A percentile compares a stretch with the other conserved stretches of the same genome.
These are phyloP conservation scores for Cebidichthys violaceus DNA, from an alignment of 2,113 vertebrate genomes.

Conservation along the genomic window DNA sequence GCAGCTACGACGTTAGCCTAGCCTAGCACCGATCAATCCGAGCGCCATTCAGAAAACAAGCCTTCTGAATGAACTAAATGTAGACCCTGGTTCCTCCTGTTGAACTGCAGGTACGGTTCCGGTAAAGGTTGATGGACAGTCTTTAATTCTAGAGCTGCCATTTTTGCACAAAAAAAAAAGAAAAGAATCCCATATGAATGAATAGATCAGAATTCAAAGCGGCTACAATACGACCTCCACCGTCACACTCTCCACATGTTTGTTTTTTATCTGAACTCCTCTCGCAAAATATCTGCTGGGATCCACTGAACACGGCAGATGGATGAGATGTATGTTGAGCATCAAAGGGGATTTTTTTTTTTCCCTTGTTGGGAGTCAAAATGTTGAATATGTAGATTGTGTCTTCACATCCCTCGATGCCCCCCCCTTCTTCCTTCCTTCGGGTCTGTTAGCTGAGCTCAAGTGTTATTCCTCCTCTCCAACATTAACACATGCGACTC, in stretches of 20 bases:
- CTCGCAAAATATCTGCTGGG: neutral
- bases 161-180: neutral
- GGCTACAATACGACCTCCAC: no score
- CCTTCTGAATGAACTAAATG: neutral
- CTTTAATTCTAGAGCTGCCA: neutral
- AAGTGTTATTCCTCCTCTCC: slow-evolving; percentile 50
- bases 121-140: neutral
- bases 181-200: no score
- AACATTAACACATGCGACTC: slow-evolving; percentile 50
- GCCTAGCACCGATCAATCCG: no score
- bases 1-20: no score
- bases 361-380: slow-evolving; percentile 40
- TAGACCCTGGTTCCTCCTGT: neutral
- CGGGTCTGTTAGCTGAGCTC: slow-evolving; percentile 44
- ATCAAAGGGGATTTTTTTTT: slow-evolving; percentile 47
- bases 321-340: slow-evolving; percentile 27
- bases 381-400: slow-evolving; percentile 65
- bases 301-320: slow-evolving; percentile 19
- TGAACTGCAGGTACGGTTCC: neutral
- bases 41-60: no score
- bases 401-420: slow-evolving; percentile 52
- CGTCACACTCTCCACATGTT: no score
- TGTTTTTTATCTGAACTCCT: neutral
- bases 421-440: slow-evolving; percentile 1
- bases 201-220: no score